Evolutionary conservation across 1,140 invertebrate species (phyloP), one percentile per base, ranked within the genome.

Genomic region (Conopomorpha cramerella): DNA sequence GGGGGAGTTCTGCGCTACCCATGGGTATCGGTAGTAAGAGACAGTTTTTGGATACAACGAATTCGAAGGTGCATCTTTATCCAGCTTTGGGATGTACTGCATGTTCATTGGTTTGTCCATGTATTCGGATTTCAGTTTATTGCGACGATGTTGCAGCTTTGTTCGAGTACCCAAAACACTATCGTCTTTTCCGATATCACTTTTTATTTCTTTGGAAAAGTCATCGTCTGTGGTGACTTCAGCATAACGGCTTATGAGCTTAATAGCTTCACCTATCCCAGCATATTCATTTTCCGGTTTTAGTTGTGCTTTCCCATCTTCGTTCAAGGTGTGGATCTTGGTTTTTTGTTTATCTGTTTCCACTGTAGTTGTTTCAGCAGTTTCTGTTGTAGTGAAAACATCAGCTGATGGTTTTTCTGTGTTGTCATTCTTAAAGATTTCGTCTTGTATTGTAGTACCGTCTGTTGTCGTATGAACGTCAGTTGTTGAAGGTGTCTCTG

Each of bases 201-300:
- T 67, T 34, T 59, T 66, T 38, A 62, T 48, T 31, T 71, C 57
- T 56, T 68, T 72, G 28, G 49, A 17, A 45, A 64, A 76, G 42
- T 64, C 70, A 30, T 76, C 71, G 33, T 76, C 71, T 6, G 71
- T 76, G 8, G 67, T 71, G 11, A 76, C 71, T 52, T 73, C 68
- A 16, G 71, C 71, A 37, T 70, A 76, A 40, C 71, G 54, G 39
- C 71, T 76, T 41, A 76, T 76, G 4, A 76, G 42, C 51, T 76
- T 76, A 15, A 76, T 73, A 34, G 71, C 68, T 52, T 73, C 71
- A 30, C 66, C 71, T n/a, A 76, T 76, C 35, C 73, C 68, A n/a
- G 67, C 63, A 38, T 72, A 76, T 45, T 76, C 71, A 31, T 60
- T 68, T 57, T 76, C 71, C 8, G 71, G 71, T 14, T 54, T 72